These are phyloP conservation scores for Perca flavescens DNA, from an alignment of 2,113 vertebrate species.

Conservation along the genomic window DNA sequence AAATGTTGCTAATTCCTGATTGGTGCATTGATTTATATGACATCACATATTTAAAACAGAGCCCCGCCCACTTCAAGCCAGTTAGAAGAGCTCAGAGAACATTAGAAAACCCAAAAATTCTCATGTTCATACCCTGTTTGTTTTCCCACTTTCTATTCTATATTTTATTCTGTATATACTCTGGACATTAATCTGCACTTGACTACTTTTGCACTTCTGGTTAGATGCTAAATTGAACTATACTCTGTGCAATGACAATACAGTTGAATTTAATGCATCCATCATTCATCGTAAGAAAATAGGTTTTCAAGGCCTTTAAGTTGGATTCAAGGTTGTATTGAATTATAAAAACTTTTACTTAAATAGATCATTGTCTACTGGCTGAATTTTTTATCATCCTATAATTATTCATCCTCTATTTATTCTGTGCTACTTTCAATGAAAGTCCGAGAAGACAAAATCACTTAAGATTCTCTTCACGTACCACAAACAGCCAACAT, in stretches of 20 bases:
- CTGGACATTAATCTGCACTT: too few species aligned
- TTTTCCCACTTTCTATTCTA: too few species aligned
- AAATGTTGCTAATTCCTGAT: background rate
- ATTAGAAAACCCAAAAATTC: background rate
- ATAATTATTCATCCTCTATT: background rate
- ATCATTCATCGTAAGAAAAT: background rate
- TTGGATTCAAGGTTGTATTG: background rate
- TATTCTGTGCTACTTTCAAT: background rate
- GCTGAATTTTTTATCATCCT: background rate
- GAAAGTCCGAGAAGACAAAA: constrained; percentile 1
- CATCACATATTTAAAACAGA: background rate
- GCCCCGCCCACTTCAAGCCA: background rate
- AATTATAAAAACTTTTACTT: background rate
- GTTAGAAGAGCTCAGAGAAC: background rate
- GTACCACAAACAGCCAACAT: constrained; percentile 13
- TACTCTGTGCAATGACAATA: too few species aligned
- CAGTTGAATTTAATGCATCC: too few species aligned
- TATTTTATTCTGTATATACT: too few species aligned
- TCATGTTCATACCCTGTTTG: too few species aligned
- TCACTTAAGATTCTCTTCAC: constrained; percentile 1
- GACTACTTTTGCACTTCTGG: too few species aligned
- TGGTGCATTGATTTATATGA: background rate
- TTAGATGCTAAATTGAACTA: too few species aligned
- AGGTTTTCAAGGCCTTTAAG: background rate
- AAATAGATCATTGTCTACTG: background rate